Base-by-base conservation (phyloP, 1,140 invertebrate genomes). In the Gonioctena quinquepunctata region DNA sequence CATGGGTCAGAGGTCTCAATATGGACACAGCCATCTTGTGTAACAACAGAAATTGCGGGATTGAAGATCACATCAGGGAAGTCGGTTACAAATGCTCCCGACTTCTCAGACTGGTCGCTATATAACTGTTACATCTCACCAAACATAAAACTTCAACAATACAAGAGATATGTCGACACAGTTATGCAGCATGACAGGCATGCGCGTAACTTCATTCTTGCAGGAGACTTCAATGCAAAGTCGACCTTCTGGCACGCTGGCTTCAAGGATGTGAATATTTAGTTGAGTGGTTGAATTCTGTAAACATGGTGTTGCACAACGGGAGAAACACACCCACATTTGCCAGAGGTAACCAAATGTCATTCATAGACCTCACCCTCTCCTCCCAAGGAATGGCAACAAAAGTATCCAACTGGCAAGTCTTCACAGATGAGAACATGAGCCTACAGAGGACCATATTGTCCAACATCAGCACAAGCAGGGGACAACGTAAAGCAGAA, bases 221-320 rank as follows among this genome's bases (percentile, higher is more conserved):
- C 18, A 18, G 70, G 70, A 7, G 65, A 72, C 16, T 18, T 68
- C 1, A 68, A 72, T 48, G 48, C 61, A 8, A 64, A 68, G 23
- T 72, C 60, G 7, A 23, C 22, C 2, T 18, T 18, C 18, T 72
- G 66, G 70, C 56, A 64, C 13, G 7, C 19, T n/a, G 16, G 27
- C 16, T 23, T 28, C 8, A 60, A 42, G 3, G 70, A 68, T 28
- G 23, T 1, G 59, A 63, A 52, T 26, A 68, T 25, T 13, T 67
- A 11, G 57, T 19, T 42, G 26, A 72, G n/a, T 64, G 66, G 66
- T n/a, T 72, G 3, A 11, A 52, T 5, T 19, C 26, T 28, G 7
- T 62, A 27, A 19, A 62, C n/a, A 13, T 18, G 6, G 21, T 11
- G 8, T 7, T 42, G 8, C 18, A 18, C 4, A 62, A 62, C 23